phyloP scores from a whole-genome alignment of 92 coral and sea anemone genomes.

The Umimayanthus chanpuru region DNA sequence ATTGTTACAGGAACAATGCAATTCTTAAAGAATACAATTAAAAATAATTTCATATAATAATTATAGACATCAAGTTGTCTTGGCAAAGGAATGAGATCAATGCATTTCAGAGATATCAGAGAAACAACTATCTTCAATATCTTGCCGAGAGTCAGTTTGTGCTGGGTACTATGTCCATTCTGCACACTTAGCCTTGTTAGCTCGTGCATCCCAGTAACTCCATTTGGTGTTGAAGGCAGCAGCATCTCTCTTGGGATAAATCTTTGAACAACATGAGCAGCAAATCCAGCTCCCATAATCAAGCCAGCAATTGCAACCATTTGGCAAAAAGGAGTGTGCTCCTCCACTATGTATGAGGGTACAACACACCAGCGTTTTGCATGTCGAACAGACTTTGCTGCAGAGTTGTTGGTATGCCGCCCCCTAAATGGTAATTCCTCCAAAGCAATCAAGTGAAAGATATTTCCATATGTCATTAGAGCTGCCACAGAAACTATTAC shows the following conservation, averaged over 20 bases:
- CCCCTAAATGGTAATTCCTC: slow-evolving; percentile 36
- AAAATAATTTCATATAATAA: slow-evolving; percentile 11
- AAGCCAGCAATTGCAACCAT: slow-evolving; percentile 31
- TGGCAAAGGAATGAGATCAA: slow-evolving; percentile 27
- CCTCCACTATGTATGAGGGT: slow-evolving; percentile 31
- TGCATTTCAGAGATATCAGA: slow-evolving; percentile 15
- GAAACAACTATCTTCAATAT: slow-evolving; percentile 31
- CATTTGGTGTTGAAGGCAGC: slow-evolving; percentile 6
- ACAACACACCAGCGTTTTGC: slow-evolving; percentile 42
- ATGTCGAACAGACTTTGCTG: slow-evolving; percentile 28
- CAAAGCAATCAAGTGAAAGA: slow-evolving; percentile 18
- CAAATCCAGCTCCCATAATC: slow-evolving; percentile 20
- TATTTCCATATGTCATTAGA: slow-evolving; percentile 25
- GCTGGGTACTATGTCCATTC: not conserved
- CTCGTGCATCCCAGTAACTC: not conserved
- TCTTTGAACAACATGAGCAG: slow-evolving; percentile 14
- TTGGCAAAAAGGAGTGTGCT: slow-evolving; percentile 29
- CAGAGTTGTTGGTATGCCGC: slow-evolving; percentile 35
- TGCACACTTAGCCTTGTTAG: not conserved
- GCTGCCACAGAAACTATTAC: not conserved
- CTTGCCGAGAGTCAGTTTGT: slow-evolving; percentile 32
- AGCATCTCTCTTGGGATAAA: slow-evolving; percentile 1
- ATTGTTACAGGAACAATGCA: slow-evolving; percentile 15
- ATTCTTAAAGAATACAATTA: slow-evolving; percentile 24
- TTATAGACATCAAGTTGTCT: slow-evolving; percentile 30